A percentile compares a stretch with the other conserved stretches of the same genome.
These are phyloP conservation scores for Notocelia uddmanniana DNA, from an alignment of 2,888 invertebrate species.

Conservation along the genomic window DNA sequence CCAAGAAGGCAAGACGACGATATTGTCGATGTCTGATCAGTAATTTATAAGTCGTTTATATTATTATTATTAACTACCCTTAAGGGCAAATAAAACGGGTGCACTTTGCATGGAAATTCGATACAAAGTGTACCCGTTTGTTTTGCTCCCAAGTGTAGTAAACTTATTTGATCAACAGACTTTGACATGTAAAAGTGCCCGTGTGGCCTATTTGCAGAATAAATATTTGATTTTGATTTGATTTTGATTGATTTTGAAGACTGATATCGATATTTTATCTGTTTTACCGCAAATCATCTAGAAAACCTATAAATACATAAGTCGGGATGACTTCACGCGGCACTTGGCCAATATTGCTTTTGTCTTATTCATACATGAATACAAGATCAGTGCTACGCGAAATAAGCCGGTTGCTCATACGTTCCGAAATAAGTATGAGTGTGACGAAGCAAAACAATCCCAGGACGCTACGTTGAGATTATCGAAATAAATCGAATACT, in stretches of 20 bases:
- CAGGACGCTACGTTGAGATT: background rate
- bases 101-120: too few species aligned
- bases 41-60: too few species aligned
- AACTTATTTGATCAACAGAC: background rate
- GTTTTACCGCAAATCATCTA: constrained; percentile 7
- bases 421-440: constrained; percentile 37
- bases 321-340: constrained; percentile 39
- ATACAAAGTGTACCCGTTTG: too few species aligned
- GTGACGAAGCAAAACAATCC: background rate
- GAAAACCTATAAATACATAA: constrained; percentile 32
- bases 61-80: too few species aligned
- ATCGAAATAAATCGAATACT: constrained; percentile 4
- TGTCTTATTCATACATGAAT: constrained; percentile 39
- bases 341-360: constrained; percentile 38
- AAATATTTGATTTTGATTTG: too few species aligned
- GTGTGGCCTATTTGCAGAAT: too few species aligned
- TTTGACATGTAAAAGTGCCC: too few species aligned
- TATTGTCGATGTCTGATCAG: too few species aligned
- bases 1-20: too few species aligned
- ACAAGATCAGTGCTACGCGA: constrained; percentile 33
- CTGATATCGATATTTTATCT: background rate
- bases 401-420: constrained; percentile 39
- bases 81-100: too few species aligned
- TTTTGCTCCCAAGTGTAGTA: too few species aligned
- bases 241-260: too few species aligned